Evolutionary conservation across 2,113 vertebrate species (phyloP).

Genomic region (Eptesicus fuscus): DNA sequence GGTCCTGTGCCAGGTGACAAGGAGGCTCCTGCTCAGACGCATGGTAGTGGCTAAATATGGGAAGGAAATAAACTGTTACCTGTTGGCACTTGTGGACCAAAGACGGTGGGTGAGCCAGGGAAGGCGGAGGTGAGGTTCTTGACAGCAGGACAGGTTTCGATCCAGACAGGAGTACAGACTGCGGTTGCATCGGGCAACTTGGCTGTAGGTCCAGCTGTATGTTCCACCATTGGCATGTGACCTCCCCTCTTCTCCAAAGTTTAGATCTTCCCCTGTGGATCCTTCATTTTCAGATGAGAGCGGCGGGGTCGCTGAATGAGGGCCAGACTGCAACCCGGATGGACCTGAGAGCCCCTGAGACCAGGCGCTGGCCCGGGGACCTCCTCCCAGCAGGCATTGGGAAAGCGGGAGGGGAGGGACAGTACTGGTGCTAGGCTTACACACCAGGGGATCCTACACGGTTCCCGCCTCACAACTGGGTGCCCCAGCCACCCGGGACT

Average conservation of each 20-base stretch:
- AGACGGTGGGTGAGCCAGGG: neutral
- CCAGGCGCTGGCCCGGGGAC: neutral
- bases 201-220: rapidly evolving
- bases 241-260: neutral
- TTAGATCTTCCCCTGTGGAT: neutral
- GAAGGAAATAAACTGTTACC: neutral
- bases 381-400: neutral
- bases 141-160: neutral
- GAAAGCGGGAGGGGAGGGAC: rapidly evolving
- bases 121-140: neutral
- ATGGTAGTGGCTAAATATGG: neutral
- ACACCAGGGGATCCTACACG: rapidly evolving
- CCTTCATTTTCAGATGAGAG: neutral
- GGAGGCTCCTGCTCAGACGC: neutral
- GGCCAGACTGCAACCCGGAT: neutral
- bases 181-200: neutral
- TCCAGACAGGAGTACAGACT: rapidly evolving
- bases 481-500: neutral
- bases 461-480: no score
- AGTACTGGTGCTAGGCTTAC: rapidly evolving
- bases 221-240: neutral
- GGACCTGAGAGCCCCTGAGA: neutral
- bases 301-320: neutral
- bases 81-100: neutral
- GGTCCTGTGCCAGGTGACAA: neutral